A percentile compares a stretch with the other conserved stretches of the same genome.
Conservation (phyloP, 1,140 invertebrate genomes). For the Bombus difficillimus region DNA sequence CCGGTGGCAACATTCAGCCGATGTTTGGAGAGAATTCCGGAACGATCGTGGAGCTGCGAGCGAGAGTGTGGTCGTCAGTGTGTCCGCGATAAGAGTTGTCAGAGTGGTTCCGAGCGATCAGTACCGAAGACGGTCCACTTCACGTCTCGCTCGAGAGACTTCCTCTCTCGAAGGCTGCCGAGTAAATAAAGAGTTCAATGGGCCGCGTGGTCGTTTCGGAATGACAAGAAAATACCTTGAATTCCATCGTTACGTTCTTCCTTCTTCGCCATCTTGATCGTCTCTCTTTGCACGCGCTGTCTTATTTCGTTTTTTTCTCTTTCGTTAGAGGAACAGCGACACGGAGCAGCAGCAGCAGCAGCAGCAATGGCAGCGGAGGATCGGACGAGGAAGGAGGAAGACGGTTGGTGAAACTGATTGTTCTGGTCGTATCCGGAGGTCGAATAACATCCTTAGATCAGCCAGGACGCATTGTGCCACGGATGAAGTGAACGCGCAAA, state of each 20-base stretch:
- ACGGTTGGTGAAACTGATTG: constrained; percentile 29
- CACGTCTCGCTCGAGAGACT: constrained; percentile 47
- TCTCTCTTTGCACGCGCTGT: constrained; percentile 23
- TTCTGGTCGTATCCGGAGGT: constrained; percentile 25
- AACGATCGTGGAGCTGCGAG: no score
- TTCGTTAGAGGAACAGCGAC: background rate
- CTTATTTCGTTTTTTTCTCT: constrained; percentile 41
- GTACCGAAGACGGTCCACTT: constrained; percentile 53
- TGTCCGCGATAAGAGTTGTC: constrained; percentile 39
- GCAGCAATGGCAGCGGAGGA: background rate
- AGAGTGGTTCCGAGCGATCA: constrained; percentile 38
- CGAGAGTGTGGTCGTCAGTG: background rate
- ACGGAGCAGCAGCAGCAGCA: background rate
- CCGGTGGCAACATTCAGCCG: no score
- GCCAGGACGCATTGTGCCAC: constrained; percentile 10
- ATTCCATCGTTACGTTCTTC: constrained; percentile 53
- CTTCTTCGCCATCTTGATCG: constrained; percentile 23
- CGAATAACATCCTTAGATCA: constrained; percentile 49
- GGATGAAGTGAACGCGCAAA: constrained; percentile 12
- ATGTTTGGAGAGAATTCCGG: background rate
- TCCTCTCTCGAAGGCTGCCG: constrained; percentile 42
- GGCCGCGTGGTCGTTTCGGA: constrained; percentile 60
- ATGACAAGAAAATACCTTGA: constrained; percentile 65
- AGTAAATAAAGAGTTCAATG: constrained; percentile 71
- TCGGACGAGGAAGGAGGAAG: constrained; percentile 17